Evolutionary conservation across 2,113 vertebrate genomes (phyloP).

Genomic region (Boulengeromyrus knoepffleri): DNA sequence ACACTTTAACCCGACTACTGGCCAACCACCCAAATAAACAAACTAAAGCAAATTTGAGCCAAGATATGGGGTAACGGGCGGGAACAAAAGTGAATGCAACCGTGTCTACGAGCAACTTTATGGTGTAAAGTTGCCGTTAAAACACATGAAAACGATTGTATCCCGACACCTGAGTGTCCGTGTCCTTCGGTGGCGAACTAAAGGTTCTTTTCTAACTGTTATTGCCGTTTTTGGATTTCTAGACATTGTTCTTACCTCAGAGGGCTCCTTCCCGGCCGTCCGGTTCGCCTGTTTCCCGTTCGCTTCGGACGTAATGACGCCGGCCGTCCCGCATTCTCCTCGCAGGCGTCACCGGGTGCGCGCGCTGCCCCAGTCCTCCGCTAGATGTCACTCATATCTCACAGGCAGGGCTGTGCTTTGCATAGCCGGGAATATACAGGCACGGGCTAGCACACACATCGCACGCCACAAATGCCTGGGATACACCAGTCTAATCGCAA

Average conservation of each 20-base stretch:
- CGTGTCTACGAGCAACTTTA: background rate
- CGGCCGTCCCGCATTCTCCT: background rate
- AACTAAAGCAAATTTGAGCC: background rate
- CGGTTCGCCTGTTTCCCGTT: background rate
- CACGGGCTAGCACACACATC: background rate
- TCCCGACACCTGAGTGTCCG: background rate
- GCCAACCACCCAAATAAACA: background rate
- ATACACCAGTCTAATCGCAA: background rate
- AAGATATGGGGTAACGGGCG: background rate
- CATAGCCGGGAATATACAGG: background rate
- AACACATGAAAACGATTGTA: background rate
- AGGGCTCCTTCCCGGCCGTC: background rate
- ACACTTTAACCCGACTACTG: background rate
- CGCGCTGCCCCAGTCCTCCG: background rate
- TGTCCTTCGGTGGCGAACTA: background rate
- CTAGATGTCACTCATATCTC: background rate
- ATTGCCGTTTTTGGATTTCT: background rate
- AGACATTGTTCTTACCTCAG: slow-evolving; percentile 11
- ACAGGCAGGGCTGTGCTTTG: too few species aligned
- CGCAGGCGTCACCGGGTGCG: background rate
- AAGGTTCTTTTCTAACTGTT: background rate
- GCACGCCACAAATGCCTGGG: background rate
- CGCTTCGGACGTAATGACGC: slow-evolving; percentile 21
- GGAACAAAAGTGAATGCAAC: background rate
- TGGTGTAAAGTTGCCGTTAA: background rate